Percentiles rank a stretch among this genome's conserved stretches.
phyloP scores from a whole-genome alignment of 1,140 invertebrate genomes.

The Rhizoglyphus robini region DNA sequence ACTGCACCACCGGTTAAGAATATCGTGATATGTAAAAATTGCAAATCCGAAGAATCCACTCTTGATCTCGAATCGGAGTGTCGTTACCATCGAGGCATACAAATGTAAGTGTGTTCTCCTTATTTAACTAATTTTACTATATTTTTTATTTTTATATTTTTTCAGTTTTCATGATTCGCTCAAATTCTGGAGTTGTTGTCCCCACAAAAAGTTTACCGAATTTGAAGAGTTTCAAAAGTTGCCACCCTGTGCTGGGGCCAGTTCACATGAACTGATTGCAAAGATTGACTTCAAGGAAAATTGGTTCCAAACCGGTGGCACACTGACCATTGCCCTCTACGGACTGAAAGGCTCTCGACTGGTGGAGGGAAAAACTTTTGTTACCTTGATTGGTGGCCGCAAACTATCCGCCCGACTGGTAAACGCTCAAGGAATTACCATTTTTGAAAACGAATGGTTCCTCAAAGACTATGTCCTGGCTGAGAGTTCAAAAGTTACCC shows the following conservation, averaged over 20 bases:
- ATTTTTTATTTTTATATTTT: not conserved
- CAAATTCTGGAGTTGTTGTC: conserved; percentile 18
- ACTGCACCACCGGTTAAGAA: conserved; percentile 1
- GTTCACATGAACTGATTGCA: not conserved
- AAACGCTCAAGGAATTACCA: not conserved
- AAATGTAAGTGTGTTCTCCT: not conserved
- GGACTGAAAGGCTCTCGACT: conserved; percentile 2
- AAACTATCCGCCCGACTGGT: not conserved
- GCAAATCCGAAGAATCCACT: not conserved
- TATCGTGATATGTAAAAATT: conserved; percentile 11
- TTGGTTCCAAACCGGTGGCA: conserved; percentile 13
- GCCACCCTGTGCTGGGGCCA: not conserved
- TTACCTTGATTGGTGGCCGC: not conserved
- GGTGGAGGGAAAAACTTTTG: not conserved
- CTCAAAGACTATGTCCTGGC: not conserved
- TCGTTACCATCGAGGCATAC: not conserved
- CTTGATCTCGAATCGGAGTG: not conserved
- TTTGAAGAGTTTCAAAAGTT: conserved; percentile 18
- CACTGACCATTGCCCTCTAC: conserved; percentile 9
- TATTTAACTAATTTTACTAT: not conserved
- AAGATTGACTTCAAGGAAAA: not conserved
- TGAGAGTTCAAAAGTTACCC: not conserved
- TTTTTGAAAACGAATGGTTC: conserved; percentile 10
- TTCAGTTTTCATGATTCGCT: conserved; percentile 14
- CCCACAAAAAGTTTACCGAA: conserved; percentile 16